Conservation (phyloP, 2,888 invertebrate species). For the Mechanitis messenoides region DNA sequence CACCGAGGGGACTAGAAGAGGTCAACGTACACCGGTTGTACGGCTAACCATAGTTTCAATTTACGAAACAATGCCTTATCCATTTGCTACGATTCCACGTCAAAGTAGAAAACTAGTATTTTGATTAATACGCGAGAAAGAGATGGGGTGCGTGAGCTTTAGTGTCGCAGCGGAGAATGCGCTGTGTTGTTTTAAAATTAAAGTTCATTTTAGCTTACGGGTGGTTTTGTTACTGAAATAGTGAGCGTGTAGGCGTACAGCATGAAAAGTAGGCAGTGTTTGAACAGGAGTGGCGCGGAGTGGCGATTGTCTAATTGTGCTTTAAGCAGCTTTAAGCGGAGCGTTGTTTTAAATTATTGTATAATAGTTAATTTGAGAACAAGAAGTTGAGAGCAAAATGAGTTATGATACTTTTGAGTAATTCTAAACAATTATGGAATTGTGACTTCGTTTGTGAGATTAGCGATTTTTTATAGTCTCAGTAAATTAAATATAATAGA, state of each 20-base stretch:
- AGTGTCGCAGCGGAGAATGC: constrained; percentile 36
- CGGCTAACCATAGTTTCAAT: constrained; percentile 71
- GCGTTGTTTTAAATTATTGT: constrained; percentile 32
- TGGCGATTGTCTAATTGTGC: constrained; percentile 51
- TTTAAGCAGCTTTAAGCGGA: constrained; percentile 32
- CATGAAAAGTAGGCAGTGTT: constrained; percentile 75
- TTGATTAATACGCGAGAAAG: constrained; percentile 76
- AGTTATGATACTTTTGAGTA: constrained; percentile 23
- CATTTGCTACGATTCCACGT: constrained; percentile 74
- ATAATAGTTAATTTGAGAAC: constrained; percentile 30
- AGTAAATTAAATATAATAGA: neutral
- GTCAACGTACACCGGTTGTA: constrained; percentile 48
- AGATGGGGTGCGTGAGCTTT: constrained; percentile 60
- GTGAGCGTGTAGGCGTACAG: constrained; percentile 72
- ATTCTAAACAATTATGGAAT: constrained; percentile 22
- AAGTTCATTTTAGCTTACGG: constrained; percentile 48
- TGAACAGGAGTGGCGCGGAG: constrained; percentile 61
- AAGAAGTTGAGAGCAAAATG: constrained; percentile 19
- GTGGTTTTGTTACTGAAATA: constrained; percentile 63
- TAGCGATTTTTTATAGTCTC: neutral
- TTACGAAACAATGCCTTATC: constrained; percentile 76
- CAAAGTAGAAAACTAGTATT: constrained; percentile 74
- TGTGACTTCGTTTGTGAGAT: constrained; percentile 5
- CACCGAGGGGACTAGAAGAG: constrained; percentile 38
- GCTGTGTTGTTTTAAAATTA: constrained; percentile 44